These are phyloP conservation scores for Prinia subflava DNA, from an alignment of 2,113 vertebrate genomes.

Conservation along the genomic window DNA sequence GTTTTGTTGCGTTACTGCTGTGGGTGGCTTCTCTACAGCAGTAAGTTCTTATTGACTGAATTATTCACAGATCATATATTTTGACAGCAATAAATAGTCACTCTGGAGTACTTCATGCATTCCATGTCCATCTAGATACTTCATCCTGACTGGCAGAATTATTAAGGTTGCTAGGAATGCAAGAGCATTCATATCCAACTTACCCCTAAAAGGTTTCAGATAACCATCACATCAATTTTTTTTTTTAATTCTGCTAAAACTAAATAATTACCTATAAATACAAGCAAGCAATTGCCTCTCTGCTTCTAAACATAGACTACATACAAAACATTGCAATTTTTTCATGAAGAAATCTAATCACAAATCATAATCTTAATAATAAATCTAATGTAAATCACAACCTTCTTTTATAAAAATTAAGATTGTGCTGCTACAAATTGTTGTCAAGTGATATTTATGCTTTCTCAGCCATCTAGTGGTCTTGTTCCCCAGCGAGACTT, in stretches of 20 bases:
- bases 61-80: neutral
- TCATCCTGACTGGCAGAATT: neutral
- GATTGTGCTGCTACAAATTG: neutral
- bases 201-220: neutral
- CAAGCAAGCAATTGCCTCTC: neutral
- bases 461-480: neutral
- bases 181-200: neutral
- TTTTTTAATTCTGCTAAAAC: neutral
- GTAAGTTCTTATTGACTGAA: neutral
- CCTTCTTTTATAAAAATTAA: neutral
- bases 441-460: neutral
- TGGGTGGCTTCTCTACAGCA: neutral
- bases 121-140: neutral
- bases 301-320: neutral
- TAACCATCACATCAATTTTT: neutral
- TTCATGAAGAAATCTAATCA: neutral
- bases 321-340: neutral
- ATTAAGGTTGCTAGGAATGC: neutral
- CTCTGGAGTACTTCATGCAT: neutral
- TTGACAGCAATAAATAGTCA: neutral
- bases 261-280: neutral
- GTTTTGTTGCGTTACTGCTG: neutral
- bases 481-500: rapidly evolving
- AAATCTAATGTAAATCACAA: neutral
- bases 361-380: neutral